Conservation (phyloP, 2,113 vertebrate genomes). For the Geococcyx californianus region DNA sequence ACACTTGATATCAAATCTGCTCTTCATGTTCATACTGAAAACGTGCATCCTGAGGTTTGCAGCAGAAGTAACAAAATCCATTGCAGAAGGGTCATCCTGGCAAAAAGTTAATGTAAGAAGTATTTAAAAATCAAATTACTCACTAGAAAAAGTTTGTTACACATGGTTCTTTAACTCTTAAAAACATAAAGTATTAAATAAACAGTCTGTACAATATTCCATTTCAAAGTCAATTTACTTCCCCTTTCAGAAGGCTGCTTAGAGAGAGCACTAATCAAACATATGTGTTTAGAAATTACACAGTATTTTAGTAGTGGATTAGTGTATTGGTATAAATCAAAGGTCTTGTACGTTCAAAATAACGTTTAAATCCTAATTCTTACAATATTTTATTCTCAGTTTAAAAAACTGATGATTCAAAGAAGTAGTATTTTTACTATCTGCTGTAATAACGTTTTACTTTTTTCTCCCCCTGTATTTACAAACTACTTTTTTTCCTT, state of each 20-base stretch:
- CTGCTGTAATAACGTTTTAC: not conserved
- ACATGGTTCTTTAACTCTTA: not conserved
- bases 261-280: not conserved
- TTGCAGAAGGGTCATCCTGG: conserved; percentile 92
- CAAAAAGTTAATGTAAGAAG: conserved; percentile 21
- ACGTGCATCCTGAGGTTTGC: conserved; percentile 97
- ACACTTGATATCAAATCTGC: conserved; percentile 98
- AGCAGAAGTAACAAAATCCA: conserved; percentile 97
- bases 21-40: conserved; percentile 99
- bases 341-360: not conserved
- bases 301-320: not conserved
- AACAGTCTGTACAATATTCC: not conserved
- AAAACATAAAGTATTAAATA: not conserved
- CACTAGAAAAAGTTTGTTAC: not conserved
- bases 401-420: not conserved
- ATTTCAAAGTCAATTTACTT: not conserved
- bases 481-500: not conserved
- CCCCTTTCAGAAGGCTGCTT: not conserved
- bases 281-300: not conserved
- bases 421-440: not conserved
- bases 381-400: not conserved
- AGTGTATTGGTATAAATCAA: not conserved
- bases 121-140: not conserved
- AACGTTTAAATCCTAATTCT: not conserved
- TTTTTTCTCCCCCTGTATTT: not conserved